phyloP scores from a whole-genome alignment of 2,113 vertebrate genomes.

The Coreoperca whiteheadi region DNA sequence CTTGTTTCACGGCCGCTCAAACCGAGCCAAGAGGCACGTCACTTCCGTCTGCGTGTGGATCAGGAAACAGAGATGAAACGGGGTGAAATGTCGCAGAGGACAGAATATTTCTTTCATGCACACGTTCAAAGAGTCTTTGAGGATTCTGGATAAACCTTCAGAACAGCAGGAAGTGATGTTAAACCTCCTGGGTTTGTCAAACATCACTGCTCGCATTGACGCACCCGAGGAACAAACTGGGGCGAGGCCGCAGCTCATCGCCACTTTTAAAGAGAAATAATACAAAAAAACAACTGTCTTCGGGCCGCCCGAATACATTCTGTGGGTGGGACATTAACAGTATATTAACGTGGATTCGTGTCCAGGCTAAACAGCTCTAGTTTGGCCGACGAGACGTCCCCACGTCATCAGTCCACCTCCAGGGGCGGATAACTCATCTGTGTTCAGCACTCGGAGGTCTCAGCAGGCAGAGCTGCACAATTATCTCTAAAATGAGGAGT shows the following conservation, averaged over 20 bases:
- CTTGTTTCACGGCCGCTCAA: not conserved
- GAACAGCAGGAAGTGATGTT: not conserved
- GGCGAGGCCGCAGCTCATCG: not conserved
- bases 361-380: not conserved
- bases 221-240: not conserved
- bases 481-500: not conserved
- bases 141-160: not conserved
- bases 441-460: not conserved
- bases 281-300: not conserved
- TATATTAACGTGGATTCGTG: not conserved
- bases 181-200: not conserved
- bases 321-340: not conserved
- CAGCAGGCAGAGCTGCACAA: conserved; percentile 1
- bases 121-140: not conserved
- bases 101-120: not conserved
- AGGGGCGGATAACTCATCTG: rapidly evolving
- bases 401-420: not conserved
- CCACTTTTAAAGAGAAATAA: conserved; percentile 11
- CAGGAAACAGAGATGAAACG: not conserved
- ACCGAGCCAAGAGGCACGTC: not conserved
- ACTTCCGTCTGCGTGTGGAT: not conserved
- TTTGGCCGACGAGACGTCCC: not conserved
- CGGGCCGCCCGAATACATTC: not conserved
- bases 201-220: no score
- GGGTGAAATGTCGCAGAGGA: not conserved